phyloP scores from a whole-genome alignment of 1,140 invertebrate species.

The Procambarus clarkii region DNA sequence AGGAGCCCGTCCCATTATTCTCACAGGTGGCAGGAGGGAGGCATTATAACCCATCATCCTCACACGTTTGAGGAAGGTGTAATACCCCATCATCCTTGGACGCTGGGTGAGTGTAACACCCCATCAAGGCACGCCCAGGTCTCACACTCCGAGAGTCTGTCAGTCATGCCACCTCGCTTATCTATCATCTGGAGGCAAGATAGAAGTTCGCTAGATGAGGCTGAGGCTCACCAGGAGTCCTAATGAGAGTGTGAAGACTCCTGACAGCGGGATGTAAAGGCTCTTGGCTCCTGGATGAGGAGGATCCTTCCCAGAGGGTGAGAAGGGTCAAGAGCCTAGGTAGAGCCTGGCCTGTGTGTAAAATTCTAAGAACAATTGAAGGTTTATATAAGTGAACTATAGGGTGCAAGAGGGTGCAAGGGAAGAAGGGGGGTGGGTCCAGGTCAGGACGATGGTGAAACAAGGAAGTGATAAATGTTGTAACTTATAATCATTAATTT shows the following conservation, averaged over 20 bases:
- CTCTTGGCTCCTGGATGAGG: not conserved
- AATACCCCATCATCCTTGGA: not conserved
- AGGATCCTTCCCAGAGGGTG: too few species aligned
- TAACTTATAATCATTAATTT: too few species aligned
- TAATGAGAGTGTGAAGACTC: too few species aligned
- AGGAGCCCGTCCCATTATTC: too few species aligned
- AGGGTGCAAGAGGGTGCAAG: not conserved
- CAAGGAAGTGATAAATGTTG: not conserved
- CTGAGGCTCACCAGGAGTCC: not conserved
- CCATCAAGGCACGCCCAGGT: conserved; percentile 42
- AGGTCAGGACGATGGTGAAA: not conserved
- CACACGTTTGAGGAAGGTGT: too few species aligned
- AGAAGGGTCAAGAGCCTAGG: too few species aligned
- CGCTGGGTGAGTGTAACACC: conserved; percentile 11
- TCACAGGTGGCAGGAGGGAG: too few species aligned
- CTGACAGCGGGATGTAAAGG: not conserved
- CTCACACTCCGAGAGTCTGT: conserved; percentile 51
- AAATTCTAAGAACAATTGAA: too few species aligned
- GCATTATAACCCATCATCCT: too few species aligned
- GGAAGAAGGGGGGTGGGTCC: not conserved
- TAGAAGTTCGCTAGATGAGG: conserved; percentile 26
- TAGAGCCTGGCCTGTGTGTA: too few species aligned
- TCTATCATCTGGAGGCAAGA: conserved; percentile 28
- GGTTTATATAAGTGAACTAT: too few species aligned
- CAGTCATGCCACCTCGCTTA: conserved; percentile 54